phyloP scores from a whole-genome alignment of 2,888 invertebrate species.

The Melanophora roralis region DNA sequence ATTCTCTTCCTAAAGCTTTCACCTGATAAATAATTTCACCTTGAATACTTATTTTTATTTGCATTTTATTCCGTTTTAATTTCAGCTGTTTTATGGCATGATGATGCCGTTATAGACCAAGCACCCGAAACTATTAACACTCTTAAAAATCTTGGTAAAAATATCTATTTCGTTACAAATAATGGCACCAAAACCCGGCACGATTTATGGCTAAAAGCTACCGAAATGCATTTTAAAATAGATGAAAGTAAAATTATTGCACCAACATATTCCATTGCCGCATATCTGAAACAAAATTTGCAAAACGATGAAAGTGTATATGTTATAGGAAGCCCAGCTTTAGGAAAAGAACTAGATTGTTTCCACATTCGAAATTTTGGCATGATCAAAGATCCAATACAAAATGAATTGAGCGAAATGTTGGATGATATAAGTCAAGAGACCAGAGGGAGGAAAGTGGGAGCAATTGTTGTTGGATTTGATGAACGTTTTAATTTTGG shows the following conservation, averaged over 20 bases:
- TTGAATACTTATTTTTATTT: too few relatives aligned
- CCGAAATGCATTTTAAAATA: slow-evolving; percentile 84
- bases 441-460: slow-evolving; percentile 81
- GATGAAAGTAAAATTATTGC: slow-evolving; percentile 86
- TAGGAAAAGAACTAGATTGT: slow-evolving; percentile 87
- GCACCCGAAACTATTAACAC: slow-evolving; percentile 83
- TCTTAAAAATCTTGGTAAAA: slow-evolving; percentile 85
- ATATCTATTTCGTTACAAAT: slow-evolving; percentile 91
- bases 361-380: slow-evolving; percentile 86
- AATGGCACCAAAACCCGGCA: slow-evolving; percentile 90
- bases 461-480: slow-evolving; percentile 96
- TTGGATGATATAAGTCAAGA: slow-evolving; percentile 78
- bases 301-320: slow-evolving; percentile 83
- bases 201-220: slow-evolving; percentile 86
- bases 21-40: too few relatives aligned
- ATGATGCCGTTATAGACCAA: slow-evolving; percentile 82
- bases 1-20: too few relatives aligned
- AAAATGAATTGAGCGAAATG: slow-evolving; percentile 76
- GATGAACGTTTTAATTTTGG: slow-evolving; percentile 94
- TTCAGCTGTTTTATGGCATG: slow-evolving; percentile 87
- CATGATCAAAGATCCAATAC: slow-evolving; percentile 84
- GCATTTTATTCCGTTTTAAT: neutral
- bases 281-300: slow-evolving; percentile 85
- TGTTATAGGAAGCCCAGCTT: slow-evolving; percentile 87
- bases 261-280: slow-evolving; percentile 86